These are phyloP conservation scores for Dolichoris vasculosae DNA, from an alignment of 1,140 invertebrate species.

Conservation along the genomic window DNA sequence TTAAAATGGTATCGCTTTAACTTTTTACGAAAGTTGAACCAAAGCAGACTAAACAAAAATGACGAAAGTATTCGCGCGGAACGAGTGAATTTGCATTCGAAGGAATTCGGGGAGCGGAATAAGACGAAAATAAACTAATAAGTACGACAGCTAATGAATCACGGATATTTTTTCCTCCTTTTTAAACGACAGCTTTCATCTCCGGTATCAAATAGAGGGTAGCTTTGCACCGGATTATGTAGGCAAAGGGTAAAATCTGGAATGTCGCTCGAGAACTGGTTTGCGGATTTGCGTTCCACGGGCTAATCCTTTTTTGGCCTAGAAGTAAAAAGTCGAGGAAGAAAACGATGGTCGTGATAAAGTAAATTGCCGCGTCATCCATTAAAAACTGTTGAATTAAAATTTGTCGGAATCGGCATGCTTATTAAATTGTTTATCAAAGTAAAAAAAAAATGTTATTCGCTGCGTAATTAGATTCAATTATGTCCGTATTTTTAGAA, in stretches of 20 bases:
- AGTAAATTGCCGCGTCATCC: neutral
- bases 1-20: no score
- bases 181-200: constrained; percentile 12
- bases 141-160: constrained; percentile 1
- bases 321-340: neutral
- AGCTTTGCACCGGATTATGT: neutral
- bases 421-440: no score
- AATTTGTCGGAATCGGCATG: no score
- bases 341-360: neutral
- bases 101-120: neutral
- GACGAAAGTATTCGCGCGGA: no score
- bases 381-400: no score
- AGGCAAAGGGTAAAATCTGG: neutral
- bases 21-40: no score
- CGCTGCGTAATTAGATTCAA: no score
- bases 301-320: neutral
- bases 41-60: neutral
- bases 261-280: neutral
- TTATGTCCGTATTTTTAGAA: no score
- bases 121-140: neutral
- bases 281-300: neutral
- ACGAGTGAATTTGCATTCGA: neutral
- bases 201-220: neutral
- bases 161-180: neutral
- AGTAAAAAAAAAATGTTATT: no score